Base-by-base conservation (phyloP, 2,797 vertebrate species). In the Podargus strigoides region DNA sequence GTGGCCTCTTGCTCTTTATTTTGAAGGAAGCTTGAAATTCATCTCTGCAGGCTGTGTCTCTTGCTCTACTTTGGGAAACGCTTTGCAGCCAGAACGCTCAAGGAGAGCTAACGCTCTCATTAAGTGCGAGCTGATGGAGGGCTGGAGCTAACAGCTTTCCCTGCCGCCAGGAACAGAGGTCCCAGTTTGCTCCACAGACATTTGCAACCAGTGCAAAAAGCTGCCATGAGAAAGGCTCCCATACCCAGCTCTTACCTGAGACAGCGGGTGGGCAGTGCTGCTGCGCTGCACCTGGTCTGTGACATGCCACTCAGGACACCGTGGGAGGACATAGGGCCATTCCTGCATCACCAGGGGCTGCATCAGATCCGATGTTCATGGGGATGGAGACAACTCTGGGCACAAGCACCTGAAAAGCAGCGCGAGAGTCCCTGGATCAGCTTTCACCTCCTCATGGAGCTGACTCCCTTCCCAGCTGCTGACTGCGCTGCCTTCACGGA, bases 301-400 rank as follows among this genome's bases (percentile, higher is more conserved):
- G 85, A 66, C 19, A 24, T 23, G 90, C 98, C 98, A 98, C 93
- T 98, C 98, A 97, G 97, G 97, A 97, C 97, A 98, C 74, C 66
- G 95, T 26, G 97, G 97, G 84, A 97, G 89, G 50, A 97, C 97
- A 22, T 95, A 94, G 90, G 97, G 96, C 89, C 98, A 98, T 97
- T 96, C 98, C 96, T 98, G 98, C 98, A 98, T 98, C 97, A 98
- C 98, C 98, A 98, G 94, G 47, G 97, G 95, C 96, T 98, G 97
- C 98, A 98, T 98, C 75, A 97, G 97, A 96, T 90, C 95, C 4
- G 58, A 73, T 60, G 92, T 10, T 96, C 97, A 98, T 97, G 94
- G 90, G 86, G 81, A 80, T 46, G 76, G 95, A 73, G 80, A 66
- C 56, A 32, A 36, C 26, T 39, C 66, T 42, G 85, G 73, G 78